phyloP scores from a whole-genome alignment of 1,140 invertebrate genomes.

The Chironomus tepperi region DNA sequence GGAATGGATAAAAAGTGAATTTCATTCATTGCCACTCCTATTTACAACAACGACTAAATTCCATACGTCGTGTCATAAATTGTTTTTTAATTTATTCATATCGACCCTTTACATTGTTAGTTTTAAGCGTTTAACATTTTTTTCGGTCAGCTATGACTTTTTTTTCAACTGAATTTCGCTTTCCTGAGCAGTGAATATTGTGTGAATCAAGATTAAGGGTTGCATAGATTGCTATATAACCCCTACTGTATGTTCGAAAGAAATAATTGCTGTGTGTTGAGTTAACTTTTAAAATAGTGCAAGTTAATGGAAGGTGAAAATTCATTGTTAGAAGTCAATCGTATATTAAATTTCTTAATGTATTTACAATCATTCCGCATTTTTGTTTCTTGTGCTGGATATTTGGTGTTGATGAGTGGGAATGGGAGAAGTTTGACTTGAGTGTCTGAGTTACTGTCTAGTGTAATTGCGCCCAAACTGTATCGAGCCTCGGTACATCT shows the following conservation, averaged over 20 bases:
- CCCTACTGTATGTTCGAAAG: neutral
- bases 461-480: no score
- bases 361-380: constrained; percentile 18
- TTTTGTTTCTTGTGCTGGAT: neutral
- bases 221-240: neutral
- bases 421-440: no score
- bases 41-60: neutral
- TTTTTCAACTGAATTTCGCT: neutral
- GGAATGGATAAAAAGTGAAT: no score
- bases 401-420: no score
- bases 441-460: no score
- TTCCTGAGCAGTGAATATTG: neutral
- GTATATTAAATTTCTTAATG: constrained; percentile 23
- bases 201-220: neutral
- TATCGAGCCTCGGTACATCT: no score
- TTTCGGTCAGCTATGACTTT: no score
- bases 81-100: constrained; percentile 25
- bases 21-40: neutral
- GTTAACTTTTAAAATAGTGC: neutral
- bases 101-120: neutral
- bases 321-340: constrained; percentile 16
- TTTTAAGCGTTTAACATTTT: no score
- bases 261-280: neutral
- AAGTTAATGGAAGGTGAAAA: constrained; percentile 6
- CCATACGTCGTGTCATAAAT: neutral